Evolutionary conservation across 2,888 invertebrate genomes (phyloP).

Genomic region (Chloroclystis v-ata): DNA sequence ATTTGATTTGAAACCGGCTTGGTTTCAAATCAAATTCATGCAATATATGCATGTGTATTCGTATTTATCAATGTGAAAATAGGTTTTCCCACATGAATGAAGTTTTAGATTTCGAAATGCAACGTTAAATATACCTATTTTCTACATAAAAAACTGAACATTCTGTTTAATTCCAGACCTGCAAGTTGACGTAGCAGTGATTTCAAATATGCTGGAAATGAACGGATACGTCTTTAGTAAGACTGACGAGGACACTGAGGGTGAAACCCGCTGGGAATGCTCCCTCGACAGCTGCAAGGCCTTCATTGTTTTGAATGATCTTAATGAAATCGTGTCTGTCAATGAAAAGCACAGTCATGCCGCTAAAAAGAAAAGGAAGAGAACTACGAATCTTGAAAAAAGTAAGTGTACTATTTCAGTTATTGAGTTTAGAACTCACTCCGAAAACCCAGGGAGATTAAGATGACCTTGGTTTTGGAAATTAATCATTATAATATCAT

Average conservation of each 20-base stretch:
- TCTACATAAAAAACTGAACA: too few relatives aligned
- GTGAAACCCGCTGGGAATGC: conserved; percentile 24
- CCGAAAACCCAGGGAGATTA: too few relatives aligned
- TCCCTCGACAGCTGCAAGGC: conserved; percentile 24
- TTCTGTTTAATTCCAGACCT: conserved; percentile 4
- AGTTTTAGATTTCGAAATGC: too few relatives aligned
- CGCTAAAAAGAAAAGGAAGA: conserved; percentile 26
- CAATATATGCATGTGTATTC: too few relatives aligned
- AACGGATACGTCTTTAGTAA: conserved; percentile 25
- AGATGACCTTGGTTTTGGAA: too few relatives aligned
- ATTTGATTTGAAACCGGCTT: too few relatives aligned
- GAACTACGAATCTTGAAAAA: conserved; percentile 14
- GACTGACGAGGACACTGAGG: conserved; percentile 16
- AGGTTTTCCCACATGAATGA: too few relatives aligned
- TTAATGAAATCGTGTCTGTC: conserved; percentile 24
- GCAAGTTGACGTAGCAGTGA: conserved; percentile 22
- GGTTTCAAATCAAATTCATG: too few relatives aligned
- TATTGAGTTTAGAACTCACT: too few relatives aligned
- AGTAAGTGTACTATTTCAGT: conserved; percentile 7
- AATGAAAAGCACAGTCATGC: conserved; percentile 27
- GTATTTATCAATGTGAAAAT: too few relatives aligned
- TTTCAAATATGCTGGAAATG: conserved; percentile 22
- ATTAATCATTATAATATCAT: too few relatives aligned
- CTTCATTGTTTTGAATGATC: conserved; percentile 23
- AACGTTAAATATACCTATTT: too few relatives aligned